Base-by-base conservation (phyloP, 2,113 vertebrate genomes). In the Neoarius graeffei region DNA sequence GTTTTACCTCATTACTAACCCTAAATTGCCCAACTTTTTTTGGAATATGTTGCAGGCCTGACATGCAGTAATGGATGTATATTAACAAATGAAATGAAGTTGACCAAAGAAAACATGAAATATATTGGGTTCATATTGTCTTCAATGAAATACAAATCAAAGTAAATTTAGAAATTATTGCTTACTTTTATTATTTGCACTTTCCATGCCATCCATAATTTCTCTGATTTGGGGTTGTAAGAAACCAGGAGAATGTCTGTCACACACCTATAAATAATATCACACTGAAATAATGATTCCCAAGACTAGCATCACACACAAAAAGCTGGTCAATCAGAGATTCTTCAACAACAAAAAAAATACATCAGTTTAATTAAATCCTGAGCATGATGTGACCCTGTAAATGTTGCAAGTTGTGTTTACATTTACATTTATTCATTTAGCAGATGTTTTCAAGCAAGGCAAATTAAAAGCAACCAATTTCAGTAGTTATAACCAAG, bases 201-300 rank as follows among this genome's bases (percentile, higher is more conserved):
- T 42, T 42, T 42, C 42, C 42, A 42, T 42, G 4, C 42, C 42
- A 42, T 42, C 35, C 35, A 35, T 35, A 35, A 35, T 35, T 35
- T 35, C 42, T 42, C 42, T 42, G 42, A 42, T 42, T 42, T 42
- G 42, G 42, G 42, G 42, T 42, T 42, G 42, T 42, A 94, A 94
- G 93, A 92, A 94, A 95, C 95, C 94, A 95, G 93, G 93, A 92
- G 93, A 87, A 95, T 93, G 94, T 96, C 94, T 91, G 95, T 20
- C 8, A 52, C n/a, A 15, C 8, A 9, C 5, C 59, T 56, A 60
- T 96, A 97, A 96, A 97, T 96, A 96, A 95, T 94, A 95, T 92
- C 89, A 89, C 90, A 90, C 85, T 95, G 94, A 95, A 97, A 89
- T 94, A 94, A 96, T 96, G 93, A 94, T 94, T 97, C 96, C 95